Evolutionary conservation across 2,888 invertebrate species (phyloP).

Genomic region (Andricus curvator): DNA sequence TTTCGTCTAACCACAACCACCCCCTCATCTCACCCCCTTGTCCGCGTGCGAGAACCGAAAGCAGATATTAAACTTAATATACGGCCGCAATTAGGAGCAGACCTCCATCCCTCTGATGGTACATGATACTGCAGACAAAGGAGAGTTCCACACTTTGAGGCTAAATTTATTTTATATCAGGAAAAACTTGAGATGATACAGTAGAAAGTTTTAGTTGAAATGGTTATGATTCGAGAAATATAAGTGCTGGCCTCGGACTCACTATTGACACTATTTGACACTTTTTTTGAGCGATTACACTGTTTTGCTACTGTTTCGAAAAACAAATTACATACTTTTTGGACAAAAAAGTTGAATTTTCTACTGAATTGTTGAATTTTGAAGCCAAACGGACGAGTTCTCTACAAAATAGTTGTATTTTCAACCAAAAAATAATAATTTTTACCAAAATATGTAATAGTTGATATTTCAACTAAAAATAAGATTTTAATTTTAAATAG

Average conservation of each 20-base stretch:
- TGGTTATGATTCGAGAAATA: neutral
- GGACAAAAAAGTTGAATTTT: too few species aligned
- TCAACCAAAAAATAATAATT: too few species aligned
- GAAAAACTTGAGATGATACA: neutral
- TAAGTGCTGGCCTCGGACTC: neutral
- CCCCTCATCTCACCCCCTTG: slow-evolving; percentile 10
- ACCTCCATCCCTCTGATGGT: slow-evolving; percentile 50
- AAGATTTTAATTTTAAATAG: too few species aligned
- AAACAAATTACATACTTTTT: too few species aligned
- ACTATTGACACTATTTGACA: too few species aligned
- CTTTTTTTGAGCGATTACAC: too few species aligned
- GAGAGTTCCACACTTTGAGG: slow-evolving; percentile 5
- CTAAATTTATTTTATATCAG: slow-evolving; percentile 1
- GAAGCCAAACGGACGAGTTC: too few species aligned
- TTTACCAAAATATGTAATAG: too few species aligned
- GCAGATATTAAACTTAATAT: slow-evolving; percentile 76
- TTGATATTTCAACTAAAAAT: too few species aligned
- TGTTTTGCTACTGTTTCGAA: too few species aligned
- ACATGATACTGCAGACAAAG: slow-evolving; percentile 22
- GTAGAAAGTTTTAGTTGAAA: neutral
- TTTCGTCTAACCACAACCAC: slow-evolving; percentile 54
- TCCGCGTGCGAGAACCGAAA: slow-evolving; percentile 64
- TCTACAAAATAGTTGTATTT: too few species aligned
- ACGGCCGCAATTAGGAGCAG: slow-evolving; percentile 75
- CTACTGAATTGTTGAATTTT: too few species aligned